Evolutionary conservation across 2,797 vertebrate species (phyloP), one percentile per base, ranked within the genome.

Genomic region (Phaenicophaeus curvirostris): DNA sequence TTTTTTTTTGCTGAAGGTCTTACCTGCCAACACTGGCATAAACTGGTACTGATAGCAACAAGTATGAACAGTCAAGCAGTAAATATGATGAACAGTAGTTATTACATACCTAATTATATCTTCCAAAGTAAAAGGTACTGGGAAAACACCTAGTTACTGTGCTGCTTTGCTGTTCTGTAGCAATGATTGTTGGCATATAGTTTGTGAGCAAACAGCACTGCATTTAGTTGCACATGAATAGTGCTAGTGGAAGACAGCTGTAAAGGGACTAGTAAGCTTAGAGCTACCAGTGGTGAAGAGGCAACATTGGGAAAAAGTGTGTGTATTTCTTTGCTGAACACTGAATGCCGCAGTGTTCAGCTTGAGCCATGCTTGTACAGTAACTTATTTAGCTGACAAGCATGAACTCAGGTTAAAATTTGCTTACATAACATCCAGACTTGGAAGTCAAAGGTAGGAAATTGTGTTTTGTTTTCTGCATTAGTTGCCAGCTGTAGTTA

Each of bases 241-340:
- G 12, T 33, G 28, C 25, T 57, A 57, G 28, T 58, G 41, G 41
- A 78, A 48, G 20, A 31, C 37, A 44, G 9, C 48, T 15, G 25
- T 78, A 69, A 61, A 62, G 35, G 23, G 35, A n/a, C 10, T 20
- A 81, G 15, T 46, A 84, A 84, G 20, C 39, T 83, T 79, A 24
- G 39, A 53, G 61, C 27, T 65, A 2, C n/a, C 11, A 23, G 33
- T 54, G 31, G 20, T 66, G 23, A 74, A 72, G 44, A 42, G 30
- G 9, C 17, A 67, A 3, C 35, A 23, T 1, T 39, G 19, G 7
- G 15, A 54, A 65, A 69, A 44, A 2, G 0, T 48, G 4, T 31
- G 4, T 41, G 3, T 33, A 15, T 68, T 58, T 63, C 8, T 87
- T 14, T 13, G 72, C 18, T 73, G 35, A 78, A 69, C 13, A 72